Evolutionary conservation across 2,888 invertebrate species (phyloP).

Genomic region (Lottia gigantea): DNA sequence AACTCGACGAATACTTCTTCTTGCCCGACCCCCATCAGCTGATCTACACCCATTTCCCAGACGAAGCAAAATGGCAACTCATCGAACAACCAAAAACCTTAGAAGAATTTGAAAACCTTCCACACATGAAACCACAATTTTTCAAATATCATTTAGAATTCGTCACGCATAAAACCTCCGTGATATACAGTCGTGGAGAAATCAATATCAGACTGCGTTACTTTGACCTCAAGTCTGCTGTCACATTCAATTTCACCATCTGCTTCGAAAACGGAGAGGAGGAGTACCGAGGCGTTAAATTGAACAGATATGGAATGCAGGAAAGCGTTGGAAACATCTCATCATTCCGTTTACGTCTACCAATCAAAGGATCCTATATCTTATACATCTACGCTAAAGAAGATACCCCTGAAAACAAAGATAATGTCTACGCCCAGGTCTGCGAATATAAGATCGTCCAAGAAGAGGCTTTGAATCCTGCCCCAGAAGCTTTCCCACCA

Average conservation of each 20-base stretch:
- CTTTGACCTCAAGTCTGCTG: slow-evolving; percentile 59
- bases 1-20: slow-evolving; percentile 68
- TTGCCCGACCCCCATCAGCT: slow-evolving; percentile 67
- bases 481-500: slow-evolving; percentile 65
- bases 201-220: slow-evolving; percentile 63
- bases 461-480: slow-evolving; percentile 43
- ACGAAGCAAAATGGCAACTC: slow-evolving; percentile 67
- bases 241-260: slow-evolving; percentile 68
- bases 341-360: slow-evolving; percentile 66
- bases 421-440: slow-evolving; percentile 67
- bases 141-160: slow-evolving; percentile 67
- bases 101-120: slow-evolving; percentile 68
- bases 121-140: slow-evolving; percentile 69
- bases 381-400: slow-evolving; percentile 68
- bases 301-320: slow-evolving; percentile 65
- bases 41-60: slow-evolving; percentile 68
- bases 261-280: slow-evolving; percentile 63
- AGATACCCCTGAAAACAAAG: slow-evolving; percentile 63
- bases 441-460: slow-evolving; percentile 67
- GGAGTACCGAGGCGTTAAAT: slow-evolving; percentile 59
- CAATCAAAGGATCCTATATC: slow-evolving; percentile 64
- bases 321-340: slow-evolving; percentile 65
- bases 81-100: slow-evolving; percentile 59
- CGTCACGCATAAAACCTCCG: slow-evolving; percentile 66
- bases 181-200: slow-evolving; percentile 62